Conservation (phyloP, 2,797 vertebrate genomes). For the Takifugu ocellatus region DNA sequence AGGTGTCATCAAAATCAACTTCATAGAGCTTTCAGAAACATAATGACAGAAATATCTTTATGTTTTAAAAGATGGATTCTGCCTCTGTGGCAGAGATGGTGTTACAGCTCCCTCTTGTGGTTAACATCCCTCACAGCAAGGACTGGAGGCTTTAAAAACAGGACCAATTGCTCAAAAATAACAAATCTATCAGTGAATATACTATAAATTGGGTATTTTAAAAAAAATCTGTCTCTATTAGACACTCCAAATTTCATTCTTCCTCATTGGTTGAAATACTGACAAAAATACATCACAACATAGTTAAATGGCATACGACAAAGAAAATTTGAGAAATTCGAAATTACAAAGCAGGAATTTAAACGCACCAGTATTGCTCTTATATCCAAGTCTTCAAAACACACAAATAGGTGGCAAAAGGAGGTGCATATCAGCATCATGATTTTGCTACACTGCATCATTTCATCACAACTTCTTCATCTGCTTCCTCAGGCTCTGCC, state of each 20-base stretch:
- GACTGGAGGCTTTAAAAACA: too few relatives aligned
- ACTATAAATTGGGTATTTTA: not conserved
- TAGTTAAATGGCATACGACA: not conserved
- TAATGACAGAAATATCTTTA: not conserved
- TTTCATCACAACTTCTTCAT: conserved; percentile 11
- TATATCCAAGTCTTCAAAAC: not conserved
- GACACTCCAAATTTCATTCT: not conserved
- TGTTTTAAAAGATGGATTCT: not conserved
- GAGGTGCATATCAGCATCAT: not conserved
- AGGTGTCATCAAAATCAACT: not conserved
- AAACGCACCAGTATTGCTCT: not conserved
- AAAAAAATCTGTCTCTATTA: not conserved
- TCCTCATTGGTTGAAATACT: not conserved
- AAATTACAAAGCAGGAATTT: not conserved
- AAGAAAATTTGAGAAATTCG: not conserved
- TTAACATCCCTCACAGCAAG: conserved; percentile 9
- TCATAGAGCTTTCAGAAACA: not conserved
- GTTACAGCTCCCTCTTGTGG: conserved; percentile 50
- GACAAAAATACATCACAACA: not conserved
- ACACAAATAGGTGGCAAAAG: not conserved
- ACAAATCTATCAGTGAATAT: too few relatives aligned
- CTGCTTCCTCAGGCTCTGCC: conserved; percentile 10
- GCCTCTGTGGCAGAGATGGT: not conserved
- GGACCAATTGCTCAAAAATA: not conserved
- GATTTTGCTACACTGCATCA: not conserved